Base-by-base conservation (phyloP, 2,888 invertebrate genomes). In the Campoplex capitator region DNA sequence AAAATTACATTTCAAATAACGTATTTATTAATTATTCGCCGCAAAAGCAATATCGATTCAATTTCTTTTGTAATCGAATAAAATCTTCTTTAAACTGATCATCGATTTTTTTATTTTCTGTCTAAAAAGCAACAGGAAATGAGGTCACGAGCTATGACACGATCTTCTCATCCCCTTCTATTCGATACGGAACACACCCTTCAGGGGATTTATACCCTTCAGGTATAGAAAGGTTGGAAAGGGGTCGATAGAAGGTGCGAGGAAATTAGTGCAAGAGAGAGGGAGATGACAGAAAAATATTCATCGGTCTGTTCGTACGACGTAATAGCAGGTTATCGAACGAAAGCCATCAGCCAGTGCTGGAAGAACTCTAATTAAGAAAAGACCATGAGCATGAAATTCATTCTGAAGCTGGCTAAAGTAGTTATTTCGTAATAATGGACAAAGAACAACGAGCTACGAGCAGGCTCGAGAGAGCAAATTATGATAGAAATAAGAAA, bases 291-390 rank as follows among this genome's bases (percentile, higher is more conserved):
- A 65, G 62, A 71, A 18, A 54, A 23, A 65, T 68, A 58, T 58
- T 58, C 16, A 18, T 65, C 54, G n/a, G 18, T 65, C 54, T 45
- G 38, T 62, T 62, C 35, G 54, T 38, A 51, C 32, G n/a, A 42
- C 54, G 32, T 48, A 32, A 48, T 62, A 16, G 42, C 32, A 32
- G 23, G 16, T 62, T 73, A 32, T 67, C 32, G 77, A 23, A 45
- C 18, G 18, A 76, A n/a, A 65, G 7, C 58, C 48, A 77, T 80
- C 83, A 80, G 67, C 23, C 23, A 8, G 42, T 48, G 28, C 32
- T 81, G 73, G 80, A 77, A 77, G 80, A 51, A 80, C 56, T 67
- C 65, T 78, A 84, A 87, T 87, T 78, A 81, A 70, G 70, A 18
- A 74, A 81, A 74, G 74, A 87, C 81, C 74, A 32, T 48, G 73